A percentile compares a stretch with the other conserved stretches of the same genome.
These are phyloP conservation scores for Hyaena hyaena DNA, from an alignment of 2,113 vertebrate species.

Conservation along the genomic window DNA sequence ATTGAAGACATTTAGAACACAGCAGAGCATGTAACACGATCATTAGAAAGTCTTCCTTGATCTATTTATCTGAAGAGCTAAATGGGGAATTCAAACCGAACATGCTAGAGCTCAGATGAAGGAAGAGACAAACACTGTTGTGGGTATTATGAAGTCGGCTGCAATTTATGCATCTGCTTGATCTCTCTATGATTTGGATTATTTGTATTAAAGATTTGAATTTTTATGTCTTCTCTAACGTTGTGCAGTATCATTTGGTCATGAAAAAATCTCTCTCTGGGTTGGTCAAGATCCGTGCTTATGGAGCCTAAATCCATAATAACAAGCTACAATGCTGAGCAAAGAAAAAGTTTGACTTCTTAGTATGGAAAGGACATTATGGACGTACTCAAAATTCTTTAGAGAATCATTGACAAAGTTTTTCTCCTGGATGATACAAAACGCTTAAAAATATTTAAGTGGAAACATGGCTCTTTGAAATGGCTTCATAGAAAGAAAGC, in stretches of 20 bases:
- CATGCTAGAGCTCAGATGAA: neutral
- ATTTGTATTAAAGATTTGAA: slow-evolving; percentile 39
- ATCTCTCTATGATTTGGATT: neutral
- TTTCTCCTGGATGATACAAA: neutral
- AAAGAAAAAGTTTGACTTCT: neutral
- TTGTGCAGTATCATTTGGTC: neutral
- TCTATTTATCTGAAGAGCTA: slow-evolving; percentile 64
- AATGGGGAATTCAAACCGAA: slow-evolving; percentile 42
- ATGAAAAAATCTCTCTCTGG: neutral
- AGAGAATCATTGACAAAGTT: neutral
- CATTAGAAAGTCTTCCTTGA: slow-evolving; percentile 66
- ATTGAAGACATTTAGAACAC: slow-evolving; percentile 75
- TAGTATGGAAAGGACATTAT: neutral
- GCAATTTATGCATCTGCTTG: neutral
- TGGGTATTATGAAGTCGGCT: neutral
- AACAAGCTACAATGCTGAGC: neutral
- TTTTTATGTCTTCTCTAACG: slow-evolving; percentile 2
- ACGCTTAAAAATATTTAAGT: neutral
- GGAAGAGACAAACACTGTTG: neutral
- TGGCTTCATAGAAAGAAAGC: neutral
- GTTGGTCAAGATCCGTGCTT: neutral
- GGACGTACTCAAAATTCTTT: neutral
- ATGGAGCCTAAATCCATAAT: neutral
- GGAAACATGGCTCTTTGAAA: neutral
- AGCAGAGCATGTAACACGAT: slow-evolving; percentile 69